A percentile compares a stretch with the other conserved stretches of the same genome.
These are phyloP conservation scores for Molanna angustata DNA, from an alignment of 2,888 invertebrate genomes.

Conservation along the genomic window DNA sequence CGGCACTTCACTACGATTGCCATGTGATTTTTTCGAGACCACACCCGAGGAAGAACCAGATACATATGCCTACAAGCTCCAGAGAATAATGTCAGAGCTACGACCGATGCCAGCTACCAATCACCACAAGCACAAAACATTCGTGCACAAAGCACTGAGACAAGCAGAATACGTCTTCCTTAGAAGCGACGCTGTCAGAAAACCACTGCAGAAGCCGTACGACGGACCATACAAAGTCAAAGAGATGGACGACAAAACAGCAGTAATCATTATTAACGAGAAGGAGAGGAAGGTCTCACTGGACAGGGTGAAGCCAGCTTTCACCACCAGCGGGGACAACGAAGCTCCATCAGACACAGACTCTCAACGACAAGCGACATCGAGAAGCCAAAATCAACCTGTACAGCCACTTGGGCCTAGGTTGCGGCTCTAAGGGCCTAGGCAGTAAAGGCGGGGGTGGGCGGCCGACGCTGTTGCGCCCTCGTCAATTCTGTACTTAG, in stretches of 20 bases:
- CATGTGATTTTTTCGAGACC: conserved; percentile 33
- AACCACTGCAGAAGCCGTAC: conserved; percentile 1
- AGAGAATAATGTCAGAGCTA: not conserved
- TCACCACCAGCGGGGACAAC: not conserved
- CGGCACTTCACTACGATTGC: conserved; percentile 33
- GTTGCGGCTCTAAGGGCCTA: no score
- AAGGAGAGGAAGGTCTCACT: not conserved
- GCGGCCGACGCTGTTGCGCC: no score
- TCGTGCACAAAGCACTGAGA: conserved; percentile 1
- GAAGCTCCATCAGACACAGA: no score
- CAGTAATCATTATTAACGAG: not conserved
- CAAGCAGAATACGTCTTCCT: not conserved
- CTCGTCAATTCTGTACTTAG: no score
- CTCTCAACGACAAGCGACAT: no score
- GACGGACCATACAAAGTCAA: not conserved
- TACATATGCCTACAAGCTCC: not conserved
- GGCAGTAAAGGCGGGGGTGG: no score
- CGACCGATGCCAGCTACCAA: not conserved
- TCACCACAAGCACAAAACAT: not conserved
- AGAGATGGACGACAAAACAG: not conserved
- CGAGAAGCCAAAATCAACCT: no score
- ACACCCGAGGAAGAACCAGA: not conserved
- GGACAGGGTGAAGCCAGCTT: conserved; percentile 5
- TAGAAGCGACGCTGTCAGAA: not conserved
- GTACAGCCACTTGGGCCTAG: no score